These are phyloP conservation scores for Hyperoplus lanceolatus DNA, from an alignment of 2,797 vertebrate species.

Conservation along the genomic window DNA sequence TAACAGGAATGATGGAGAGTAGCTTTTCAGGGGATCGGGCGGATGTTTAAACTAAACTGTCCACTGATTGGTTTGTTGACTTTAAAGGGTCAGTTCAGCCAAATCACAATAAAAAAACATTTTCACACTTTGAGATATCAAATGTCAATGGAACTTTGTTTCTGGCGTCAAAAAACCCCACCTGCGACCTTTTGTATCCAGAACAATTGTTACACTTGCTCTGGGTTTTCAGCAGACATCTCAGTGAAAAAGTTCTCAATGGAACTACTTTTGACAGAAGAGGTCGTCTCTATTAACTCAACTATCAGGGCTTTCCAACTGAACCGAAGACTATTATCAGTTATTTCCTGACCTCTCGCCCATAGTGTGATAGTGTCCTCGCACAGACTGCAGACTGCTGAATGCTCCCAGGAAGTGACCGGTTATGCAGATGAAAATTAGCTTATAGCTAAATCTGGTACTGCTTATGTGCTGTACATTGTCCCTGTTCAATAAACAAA, in stretches of 20 bases:
- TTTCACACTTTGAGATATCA: slow-evolving; percentile 7
- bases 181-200: neutral
- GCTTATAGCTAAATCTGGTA: too few relatives aligned
- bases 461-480: too few relatives aligned
- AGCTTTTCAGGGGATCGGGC: neutral
- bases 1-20: slow-evolving; percentile 17
- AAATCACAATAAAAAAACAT: neutral
- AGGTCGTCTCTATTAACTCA: neutral
- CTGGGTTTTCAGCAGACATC: neutral
- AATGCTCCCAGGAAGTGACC: neutral
- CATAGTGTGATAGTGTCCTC: neutral
- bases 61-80: neutral
- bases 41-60: slow-evolving; percentile 27
- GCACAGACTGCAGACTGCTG: neutral
- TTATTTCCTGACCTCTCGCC: neutral
- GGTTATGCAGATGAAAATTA: too few relatives aligned
- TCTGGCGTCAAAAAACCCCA: neutral
- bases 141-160: neutral
- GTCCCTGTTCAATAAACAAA: too few relatives aligned
- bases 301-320: neutral
- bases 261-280: neutral
- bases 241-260: neutral
- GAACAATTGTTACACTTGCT: neutral
- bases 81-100: slow-evolving; percentile 9
- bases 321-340: neutral